Evolutionary conservation across 2,113 vertebrate species (phyloP), one percentile per base, ranked within the genome.

Genomic region (Oreotrochilus melanogaster): DNA sequence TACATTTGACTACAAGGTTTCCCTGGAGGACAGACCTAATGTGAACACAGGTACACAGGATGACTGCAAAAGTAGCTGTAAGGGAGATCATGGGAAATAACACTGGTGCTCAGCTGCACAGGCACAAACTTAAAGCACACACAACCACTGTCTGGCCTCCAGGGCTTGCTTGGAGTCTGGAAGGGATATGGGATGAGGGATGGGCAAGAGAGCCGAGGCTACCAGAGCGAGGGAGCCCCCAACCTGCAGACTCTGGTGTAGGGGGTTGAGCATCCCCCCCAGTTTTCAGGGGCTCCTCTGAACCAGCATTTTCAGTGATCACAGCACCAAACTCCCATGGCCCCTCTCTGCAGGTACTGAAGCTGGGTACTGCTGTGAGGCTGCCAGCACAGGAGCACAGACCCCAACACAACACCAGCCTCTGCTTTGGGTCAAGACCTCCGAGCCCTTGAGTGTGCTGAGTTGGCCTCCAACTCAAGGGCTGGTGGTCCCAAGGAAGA

Each of bases 171-270:
- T 69, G 39, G 33, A 72, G 48, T 53, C 37, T 58, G 19, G 48
- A 1, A 0, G 58, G 27, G 56, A 80, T 86, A 42, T 86, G 60
- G 45, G 60, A 73, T 2, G 1, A 69, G 45, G n/a, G 53, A 13
- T 18, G 14, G 14, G 13, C 42, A 66, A 70, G 51, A 67, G 6
- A 61, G n/a, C 33, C 81, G 50, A 45, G 62, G 30, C 50, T 25
- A 15, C 6, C 6, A 58, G 50, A 47, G 25, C 5, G 56, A 51
- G 31, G 27, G n/a, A 81, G 25, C 37, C 62, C 37, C 35, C 75
- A 22, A 76, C 5, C 45, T 35, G 18, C 24, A 37, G 28, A 21
- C 42, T 60, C 45, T 0, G 54, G 24, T 0, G 0, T 3, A 61
- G 22, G 14, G 33, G 14, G 27, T 37, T 24, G 8, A 87, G 30